phyloP scores from a whole-genome alignment of 2,113 vertebrate genomes.

The Brachypteracias leptosomus region DNA sequence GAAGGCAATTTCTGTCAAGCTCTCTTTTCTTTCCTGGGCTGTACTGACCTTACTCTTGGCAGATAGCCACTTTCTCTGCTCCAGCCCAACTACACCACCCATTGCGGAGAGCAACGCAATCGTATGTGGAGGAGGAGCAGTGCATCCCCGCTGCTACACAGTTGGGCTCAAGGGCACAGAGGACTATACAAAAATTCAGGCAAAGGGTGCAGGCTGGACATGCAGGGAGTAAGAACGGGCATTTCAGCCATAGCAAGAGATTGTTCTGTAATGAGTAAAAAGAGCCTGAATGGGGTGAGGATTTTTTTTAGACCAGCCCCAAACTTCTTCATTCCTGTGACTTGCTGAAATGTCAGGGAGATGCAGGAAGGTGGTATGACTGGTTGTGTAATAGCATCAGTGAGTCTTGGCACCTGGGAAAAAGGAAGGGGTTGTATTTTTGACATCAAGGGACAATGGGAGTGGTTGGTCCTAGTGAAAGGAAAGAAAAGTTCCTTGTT shows the following conservation, averaged over 20 bases:
- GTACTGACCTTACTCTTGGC: constrained; percentile 39
- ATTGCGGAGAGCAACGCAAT: not conserved
- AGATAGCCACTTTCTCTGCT: not conserved
- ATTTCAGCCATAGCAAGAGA: not conserved
- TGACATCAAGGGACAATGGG: not conserved
- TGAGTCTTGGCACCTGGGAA: not conserved
- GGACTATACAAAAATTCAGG: not conserved
- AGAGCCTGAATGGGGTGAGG: fast-evolving
- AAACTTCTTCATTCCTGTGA: not conserved
- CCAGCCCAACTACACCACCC: not conserved
- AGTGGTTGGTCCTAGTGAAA: not conserved
- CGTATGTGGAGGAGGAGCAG: not conserved
- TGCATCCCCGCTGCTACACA: not conserved
- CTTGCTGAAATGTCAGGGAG: not conserved
- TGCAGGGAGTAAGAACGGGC: not conserved
- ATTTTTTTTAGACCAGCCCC: not conserved
- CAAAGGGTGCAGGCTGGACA: not conserved
- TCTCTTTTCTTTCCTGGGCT: not conserved
- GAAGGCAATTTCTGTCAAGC: not conserved
- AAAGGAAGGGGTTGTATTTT: not conserved
- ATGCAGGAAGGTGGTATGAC: not conserved
- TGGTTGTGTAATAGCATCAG: fast-evolving
- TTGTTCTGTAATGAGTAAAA: not conserved
- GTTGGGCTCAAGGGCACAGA: constrained; percentile 28
- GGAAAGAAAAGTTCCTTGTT: not conserved